These are phyloP conservation scores for Gymnothorax javanicus DNA, from an alignment of 2,797 vertebrate genomes.

Conservation along the genomic window DNA sequence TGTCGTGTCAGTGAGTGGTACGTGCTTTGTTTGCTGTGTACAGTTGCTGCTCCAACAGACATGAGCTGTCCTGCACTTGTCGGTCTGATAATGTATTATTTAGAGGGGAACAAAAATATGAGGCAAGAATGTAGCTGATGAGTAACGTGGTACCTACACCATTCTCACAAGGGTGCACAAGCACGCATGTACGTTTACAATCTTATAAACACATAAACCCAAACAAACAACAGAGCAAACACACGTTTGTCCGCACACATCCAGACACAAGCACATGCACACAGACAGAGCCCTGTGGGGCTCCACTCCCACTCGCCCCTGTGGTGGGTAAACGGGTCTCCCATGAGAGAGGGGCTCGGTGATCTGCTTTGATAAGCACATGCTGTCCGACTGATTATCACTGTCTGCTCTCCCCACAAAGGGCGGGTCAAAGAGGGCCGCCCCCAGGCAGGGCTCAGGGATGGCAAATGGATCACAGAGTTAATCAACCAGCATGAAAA, in stretches of 20 bases:
- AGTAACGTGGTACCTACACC: not conserved
- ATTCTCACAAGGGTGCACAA: not conserved
- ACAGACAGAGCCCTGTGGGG: not conserved
- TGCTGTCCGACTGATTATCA: not conserved
- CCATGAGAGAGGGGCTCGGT: not conserved
- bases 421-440: not conserved
- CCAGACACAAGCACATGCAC: not conserved
- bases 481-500: slow-evolving; percentile 4
- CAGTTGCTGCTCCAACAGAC: not conserved
- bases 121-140: not conserved
- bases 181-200: too few species aligned
- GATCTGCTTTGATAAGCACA: not conserved
- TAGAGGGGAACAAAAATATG: not conserved
- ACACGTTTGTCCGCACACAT: not conserved
- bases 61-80: not conserved
- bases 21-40: not conserved
- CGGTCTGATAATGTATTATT: not conserved
- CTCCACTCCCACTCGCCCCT: not conserved
- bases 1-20: not conserved
- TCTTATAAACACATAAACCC: not conserved
- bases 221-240: not conserved
- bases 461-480: slow-evolving; percentile 12
- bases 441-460: not conserved
- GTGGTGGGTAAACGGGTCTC: not conserved
- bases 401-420: not conserved